Evolutionary conservation across 2,888 invertebrate genomes (phyloP), one percentile per base, ranked within the genome.

Genomic region (Archaeoteleia sp.): DNA sequence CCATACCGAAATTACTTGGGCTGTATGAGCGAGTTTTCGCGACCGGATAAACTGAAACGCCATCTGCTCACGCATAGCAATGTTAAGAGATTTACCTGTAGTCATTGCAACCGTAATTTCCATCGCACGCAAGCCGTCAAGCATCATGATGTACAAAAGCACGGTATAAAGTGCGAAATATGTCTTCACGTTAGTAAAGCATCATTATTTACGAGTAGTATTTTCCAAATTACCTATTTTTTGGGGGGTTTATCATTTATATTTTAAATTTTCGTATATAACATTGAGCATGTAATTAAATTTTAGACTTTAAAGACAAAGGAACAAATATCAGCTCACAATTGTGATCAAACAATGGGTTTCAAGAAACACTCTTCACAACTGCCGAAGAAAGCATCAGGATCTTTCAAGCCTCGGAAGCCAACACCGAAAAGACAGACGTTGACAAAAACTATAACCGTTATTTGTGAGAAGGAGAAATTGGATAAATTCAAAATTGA

Each of bases 1-100:
- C 92, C 92, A 0, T 91, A 90, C 74, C 88, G 86, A 73, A 87
- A 87, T 12, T 86, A 87, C 37, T 85, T 88, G 45, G 89, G 89
- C 14, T 92, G 92, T 78, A 87, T 84, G 63, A 90, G 89, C 79
- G 90, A 91, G 77, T 92, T 92, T 72, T 90, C 88, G 65, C 85
- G 92, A 35, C 88, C 88, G 69, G 90, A 89, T 78, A 88, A 88
- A 81, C 80, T 91, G 17, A 91, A 91, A 76, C 87, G 88, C 3
- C 91, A 92, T 79, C 82, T 91, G 14, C 87, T 89, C 61, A 88
- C 88, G 27, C 91, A 91, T 78, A 88, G 87, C 57, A 87, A 87
- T 62, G 79, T 84, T 23, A 84, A 84, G 65, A 80, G 80, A 17
- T 84, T 82, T 51, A 83, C 75, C 60, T 84, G 84, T 68, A 75